A percentile compares a stretch with the other conserved stretches of the same genome.
Conservation (phyloP, 2,797 vertebrate species). For the Heteromormyrus szaboi region DNA sequence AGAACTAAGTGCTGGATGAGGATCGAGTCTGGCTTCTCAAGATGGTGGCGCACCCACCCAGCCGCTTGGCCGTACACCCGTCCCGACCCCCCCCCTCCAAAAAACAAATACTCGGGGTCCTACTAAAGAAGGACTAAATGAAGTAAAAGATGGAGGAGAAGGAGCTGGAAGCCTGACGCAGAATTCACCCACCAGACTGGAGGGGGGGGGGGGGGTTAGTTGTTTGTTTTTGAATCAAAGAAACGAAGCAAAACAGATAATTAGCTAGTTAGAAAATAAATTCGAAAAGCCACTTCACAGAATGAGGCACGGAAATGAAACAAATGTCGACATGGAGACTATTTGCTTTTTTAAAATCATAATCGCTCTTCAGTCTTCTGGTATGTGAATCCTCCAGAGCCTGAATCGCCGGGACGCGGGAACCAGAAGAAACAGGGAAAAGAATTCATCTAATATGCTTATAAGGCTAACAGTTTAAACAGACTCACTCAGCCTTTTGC, state of each 20-base stretch:
- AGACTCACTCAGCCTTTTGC: not conserved
- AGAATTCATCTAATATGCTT: not conserved
- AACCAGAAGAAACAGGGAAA: not conserved
- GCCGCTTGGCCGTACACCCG: not conserved
- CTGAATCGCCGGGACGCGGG: not conserved
- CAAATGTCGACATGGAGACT: not conserved
- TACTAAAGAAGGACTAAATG: not conserved
- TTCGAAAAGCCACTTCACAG: not conserved
- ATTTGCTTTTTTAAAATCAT: not conserved
- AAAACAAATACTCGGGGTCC: not conserved
- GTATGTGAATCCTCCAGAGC: not conserved
- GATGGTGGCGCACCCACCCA: not conserved
- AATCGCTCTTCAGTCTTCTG: not conserved
- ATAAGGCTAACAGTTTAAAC: not conserved
- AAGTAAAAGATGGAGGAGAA: not conserved
- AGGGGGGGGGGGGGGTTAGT: not conserved
- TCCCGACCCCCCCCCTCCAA: not conserved
- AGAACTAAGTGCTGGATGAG: not conserved
- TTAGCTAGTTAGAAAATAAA: slow-evolving; percentile 6
- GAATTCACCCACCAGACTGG: not conserved
- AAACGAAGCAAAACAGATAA: not conserved
- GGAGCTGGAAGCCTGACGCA: not conserved
- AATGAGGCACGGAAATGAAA: not conserved
- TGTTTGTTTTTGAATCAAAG: slow-evolving; percentile 1
- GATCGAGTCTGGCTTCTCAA: not conserved